A percentile compares a stretch with the other conserved stretches of the same genome.
Conservation (phyloP, 2,113 vertebrate genomes). For the Carassius carassius region DNA sequence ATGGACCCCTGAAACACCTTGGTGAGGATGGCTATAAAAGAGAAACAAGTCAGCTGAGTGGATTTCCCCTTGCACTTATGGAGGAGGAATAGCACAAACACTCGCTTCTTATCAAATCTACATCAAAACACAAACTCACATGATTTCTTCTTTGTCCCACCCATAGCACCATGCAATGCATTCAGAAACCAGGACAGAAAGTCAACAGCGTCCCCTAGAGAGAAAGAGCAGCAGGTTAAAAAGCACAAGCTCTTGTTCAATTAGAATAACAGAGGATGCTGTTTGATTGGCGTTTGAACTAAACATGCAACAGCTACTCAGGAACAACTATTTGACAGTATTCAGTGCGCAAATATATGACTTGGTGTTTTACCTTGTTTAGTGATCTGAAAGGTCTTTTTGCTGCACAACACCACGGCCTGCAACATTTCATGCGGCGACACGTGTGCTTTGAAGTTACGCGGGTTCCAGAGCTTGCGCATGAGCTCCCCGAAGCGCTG, state of each 20-base stretch:
- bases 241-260: not conserved
- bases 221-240: slow-evolving; percentile 29
- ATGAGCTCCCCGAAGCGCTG: slow-evolving; percentile 97
- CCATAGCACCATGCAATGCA: slow-evolving; percentile 89
- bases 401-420: slow-evolving; percentile 96
- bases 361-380: slow-evolving; percentile 82
- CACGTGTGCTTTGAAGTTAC: slow-evolving; percentile 97
- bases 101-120: no score
- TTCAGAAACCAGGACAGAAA: slow-evolving; percentile 98
- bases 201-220: slow-evolving; percentile 91
- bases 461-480: slow-evolving; percentile 96
- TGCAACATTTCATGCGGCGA: slow-evolving; percentile 98
- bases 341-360: not conserved
- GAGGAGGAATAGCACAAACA: not conserved
- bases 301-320: not conserved
- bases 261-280: not conserved
- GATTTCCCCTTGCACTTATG: no score
- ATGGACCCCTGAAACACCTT: slow-evolving; percentile 97
- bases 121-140: slow-evolving; percentile 75
- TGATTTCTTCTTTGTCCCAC: slow-evolving; percentile 92
- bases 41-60: not conserved
- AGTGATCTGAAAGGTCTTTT: slow-evolving; percentile 98
- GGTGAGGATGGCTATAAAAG: slow-evolving; percentile 83
- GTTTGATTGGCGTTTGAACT: not conserved
- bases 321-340: not conserved